These are phyloP conservation scores for Hesperophylax magnus DNA, from an alignment of 1,140 invertebrate species.

Conservation along the genomic window DNA sequence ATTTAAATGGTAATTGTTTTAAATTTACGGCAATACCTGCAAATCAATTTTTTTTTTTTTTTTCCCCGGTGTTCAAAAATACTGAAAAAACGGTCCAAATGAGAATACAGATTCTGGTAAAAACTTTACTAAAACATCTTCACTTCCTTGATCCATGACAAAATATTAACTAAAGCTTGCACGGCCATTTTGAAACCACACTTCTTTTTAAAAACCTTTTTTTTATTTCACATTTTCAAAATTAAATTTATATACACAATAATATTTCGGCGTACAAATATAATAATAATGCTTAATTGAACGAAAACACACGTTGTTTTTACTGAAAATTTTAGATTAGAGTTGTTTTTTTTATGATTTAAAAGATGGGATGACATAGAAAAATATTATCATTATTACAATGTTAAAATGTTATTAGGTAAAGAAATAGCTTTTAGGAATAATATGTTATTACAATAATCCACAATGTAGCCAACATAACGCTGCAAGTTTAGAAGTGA, in stretches of 20 bases:
- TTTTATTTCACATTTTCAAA: conserved; percentile 2
- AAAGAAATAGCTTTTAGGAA: conserved; percentile 19
- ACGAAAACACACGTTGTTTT: neutral
- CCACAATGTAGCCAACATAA: neutral
- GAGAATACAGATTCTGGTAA: neutral
- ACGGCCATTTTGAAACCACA: neutral
- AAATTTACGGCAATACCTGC: neutral
- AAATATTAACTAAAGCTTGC: neutral
- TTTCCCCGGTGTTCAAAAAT: too few relatives aligned
- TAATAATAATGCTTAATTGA: conserved; percentile 1
- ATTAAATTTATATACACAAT: neutral
- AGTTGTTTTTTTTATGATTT: conserved; percentile 16
- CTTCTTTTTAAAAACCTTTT: neutral
- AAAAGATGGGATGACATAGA: conserved; percentile 10
- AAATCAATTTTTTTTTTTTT: neutral
- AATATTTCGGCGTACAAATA: conserved; percentile 8
- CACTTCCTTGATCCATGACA: neutral
- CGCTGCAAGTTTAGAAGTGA: neutral
- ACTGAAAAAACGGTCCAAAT: too few relatives aligned
- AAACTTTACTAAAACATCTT: neutral
- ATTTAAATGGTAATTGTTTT: neutral
- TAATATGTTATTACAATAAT: neutral
- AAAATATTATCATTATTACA: neutral
- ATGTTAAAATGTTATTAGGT: conserved; percentile 15
- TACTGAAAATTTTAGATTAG: neutral